These are phyloP conservation scores for Paramormyrops hopkinsi DNA, from an alignment of 2,797 vertebrate species.

Conservation along the genomic window DNA sequence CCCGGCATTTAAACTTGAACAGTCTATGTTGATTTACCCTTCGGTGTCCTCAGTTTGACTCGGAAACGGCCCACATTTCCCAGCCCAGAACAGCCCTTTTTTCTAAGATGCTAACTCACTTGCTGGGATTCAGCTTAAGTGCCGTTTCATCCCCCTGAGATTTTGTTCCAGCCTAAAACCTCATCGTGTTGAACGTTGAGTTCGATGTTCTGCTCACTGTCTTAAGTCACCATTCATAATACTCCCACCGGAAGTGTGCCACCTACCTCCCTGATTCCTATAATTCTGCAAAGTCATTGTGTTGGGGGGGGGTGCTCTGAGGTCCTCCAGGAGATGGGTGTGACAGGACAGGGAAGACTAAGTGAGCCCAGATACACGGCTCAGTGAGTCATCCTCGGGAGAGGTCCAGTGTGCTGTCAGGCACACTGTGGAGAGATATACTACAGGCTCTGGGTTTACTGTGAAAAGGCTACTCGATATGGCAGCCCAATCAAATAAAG, in stretches of 20 bases:
- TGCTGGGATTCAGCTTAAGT: neutral
- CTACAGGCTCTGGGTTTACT: neutral
- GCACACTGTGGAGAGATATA: neutral
- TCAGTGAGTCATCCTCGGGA: neutral
- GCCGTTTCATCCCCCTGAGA: neutral
- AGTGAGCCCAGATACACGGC: neutral
- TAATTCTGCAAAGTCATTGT: neutral
- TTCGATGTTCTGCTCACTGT: neutral
- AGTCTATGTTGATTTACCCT: neutral
- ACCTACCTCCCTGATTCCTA: neutral
- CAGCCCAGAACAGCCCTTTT: neutral
- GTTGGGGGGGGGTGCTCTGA: neutral
- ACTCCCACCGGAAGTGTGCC: neutral
- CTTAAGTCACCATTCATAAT: neutral
- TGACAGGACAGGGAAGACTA: neutral
- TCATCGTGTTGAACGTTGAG: neutral
- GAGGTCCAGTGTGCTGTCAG: neutral
- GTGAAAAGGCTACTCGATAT: neutral
- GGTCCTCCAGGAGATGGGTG: neutral
- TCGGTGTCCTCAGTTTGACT: neutral
- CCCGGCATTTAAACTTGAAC: neutral
- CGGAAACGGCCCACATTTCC: neutral
- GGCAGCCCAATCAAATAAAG: neutral
- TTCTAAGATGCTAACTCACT: neutral
- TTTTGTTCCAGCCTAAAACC: neutral